These are phyloP conservation scores for Uria aalge DNA, from an alignment of 2,113 vertebrate genomes.

Conservation along the genomic window DNA sequence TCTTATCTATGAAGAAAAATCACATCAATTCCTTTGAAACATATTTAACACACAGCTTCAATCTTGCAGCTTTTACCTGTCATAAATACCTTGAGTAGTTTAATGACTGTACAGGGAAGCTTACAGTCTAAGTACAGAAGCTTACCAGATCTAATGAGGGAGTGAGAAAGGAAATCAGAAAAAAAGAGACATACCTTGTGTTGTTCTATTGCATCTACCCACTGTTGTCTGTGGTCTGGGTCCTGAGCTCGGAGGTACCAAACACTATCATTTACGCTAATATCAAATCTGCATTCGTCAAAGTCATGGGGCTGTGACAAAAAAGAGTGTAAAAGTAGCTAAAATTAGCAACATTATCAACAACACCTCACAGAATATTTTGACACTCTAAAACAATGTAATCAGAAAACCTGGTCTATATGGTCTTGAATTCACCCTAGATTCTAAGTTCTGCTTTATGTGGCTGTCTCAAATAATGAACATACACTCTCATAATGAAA, in stretches of 20 bases:
- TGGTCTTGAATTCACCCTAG: neutral
- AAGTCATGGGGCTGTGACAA: slow-evolving; percentile 92
- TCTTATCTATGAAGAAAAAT: neutral
- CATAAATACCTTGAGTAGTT: neutral
- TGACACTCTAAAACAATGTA: neutral
- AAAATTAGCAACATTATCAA: neutral
- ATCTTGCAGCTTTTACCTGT: neutral
- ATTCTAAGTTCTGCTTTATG: neutral
- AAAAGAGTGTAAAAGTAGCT: neutral
- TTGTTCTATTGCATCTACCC: slow-evolving; percentile 94
- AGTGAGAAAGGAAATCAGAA: neutral
- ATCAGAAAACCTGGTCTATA: neutral
- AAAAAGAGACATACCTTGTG: slow-evolving; percentile 85
- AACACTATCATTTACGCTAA: slow-evolving; percentile 96
- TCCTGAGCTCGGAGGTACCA: slow-evolving; percentile 97
- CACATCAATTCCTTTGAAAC: neutral
- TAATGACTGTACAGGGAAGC: neutral
- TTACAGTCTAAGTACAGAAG: neutral
- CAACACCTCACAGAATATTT: neutral
- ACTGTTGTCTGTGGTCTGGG: slow-evolving; percentile 90
- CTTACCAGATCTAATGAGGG: neutral
- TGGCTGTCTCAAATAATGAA: neutral
- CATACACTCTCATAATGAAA: neutral
- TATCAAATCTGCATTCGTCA: slow-evolving; percentile 97
- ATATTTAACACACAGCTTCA: neutral